phyloP scores from a whole-genome alignment of 2,113 vertebrate species.

The Entosphenus tridentatus region DNA sequence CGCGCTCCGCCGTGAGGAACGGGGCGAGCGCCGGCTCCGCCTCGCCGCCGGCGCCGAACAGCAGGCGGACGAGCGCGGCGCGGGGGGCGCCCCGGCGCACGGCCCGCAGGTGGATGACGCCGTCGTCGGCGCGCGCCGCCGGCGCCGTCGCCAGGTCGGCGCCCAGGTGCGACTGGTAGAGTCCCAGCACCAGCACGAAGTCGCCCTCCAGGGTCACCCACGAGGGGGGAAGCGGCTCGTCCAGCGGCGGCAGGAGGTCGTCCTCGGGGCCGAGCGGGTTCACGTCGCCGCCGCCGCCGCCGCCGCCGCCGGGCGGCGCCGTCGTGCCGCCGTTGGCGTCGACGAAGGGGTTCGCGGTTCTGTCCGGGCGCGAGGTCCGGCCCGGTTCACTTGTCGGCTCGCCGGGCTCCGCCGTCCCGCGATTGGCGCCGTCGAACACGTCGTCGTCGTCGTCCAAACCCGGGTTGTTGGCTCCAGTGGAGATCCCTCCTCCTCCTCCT shows the following conservation, averaged over 20 bases:
- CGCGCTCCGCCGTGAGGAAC: slow-evolving; percentile 38
- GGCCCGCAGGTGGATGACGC: slow-evolving; percentile 51
- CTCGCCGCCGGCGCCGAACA: slow-evolving; percentile 58
- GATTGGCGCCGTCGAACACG: too few species aligned
- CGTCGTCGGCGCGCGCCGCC: slow-evolving; percentile 44
- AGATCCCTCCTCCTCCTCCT: too few species aligned
- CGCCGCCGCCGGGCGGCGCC: too few species aligned
- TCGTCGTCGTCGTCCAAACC: too few species aligned
- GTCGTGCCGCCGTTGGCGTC: too few species aligned
- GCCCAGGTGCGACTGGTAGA: slow-evolving; percentile 48
- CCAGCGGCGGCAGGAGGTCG: slow-evolving; percentile 38
- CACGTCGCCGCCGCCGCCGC: too few species aligned
- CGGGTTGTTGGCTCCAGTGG: too few species aligned
- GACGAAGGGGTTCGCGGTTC: too few species aligned
- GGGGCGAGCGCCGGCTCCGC: slow-evolving; percentile 38
- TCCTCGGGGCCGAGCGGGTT: slow-evolving; percentile 23
- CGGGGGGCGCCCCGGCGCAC: slow-evolving; percentile 50
- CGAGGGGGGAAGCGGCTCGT: slow-evolving; percentile 38
- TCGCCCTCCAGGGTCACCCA: slow-evolving; percentile 57
- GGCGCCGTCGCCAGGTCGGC: slow-evolving; percentile 47
- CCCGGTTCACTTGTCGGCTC: too few species aligned
- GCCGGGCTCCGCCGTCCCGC: too few species aligned
- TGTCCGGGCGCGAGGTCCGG: too few species aligned
- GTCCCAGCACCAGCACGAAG: slow-evolving; percentile 50
- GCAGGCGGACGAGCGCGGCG: slow-evolving; percentile 39